phyloP scores from a whole-genome alignment of 2,888 invertebrate genomes.

The Apotomis betuletana region DNA sequence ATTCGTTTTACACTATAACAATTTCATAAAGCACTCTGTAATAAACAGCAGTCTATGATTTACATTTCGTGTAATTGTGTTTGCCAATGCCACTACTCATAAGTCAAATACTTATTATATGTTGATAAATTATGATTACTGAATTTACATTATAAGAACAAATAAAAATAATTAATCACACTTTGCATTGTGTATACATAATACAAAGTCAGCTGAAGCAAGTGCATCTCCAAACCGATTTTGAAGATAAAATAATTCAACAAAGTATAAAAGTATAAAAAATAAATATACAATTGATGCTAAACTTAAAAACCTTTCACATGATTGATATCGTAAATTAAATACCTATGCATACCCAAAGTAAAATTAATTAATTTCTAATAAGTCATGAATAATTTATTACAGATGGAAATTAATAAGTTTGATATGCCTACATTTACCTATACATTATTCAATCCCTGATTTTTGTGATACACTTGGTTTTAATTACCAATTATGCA shows the following conservation, averaged over 20 bases:
- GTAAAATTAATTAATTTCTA: no score
- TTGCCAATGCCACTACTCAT: slow-evolving; percentile 9
- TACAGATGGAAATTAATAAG: no score
- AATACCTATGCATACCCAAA: neutral
- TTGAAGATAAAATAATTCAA: neutral
- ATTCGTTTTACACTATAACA: slow-evolving; percentile 33
- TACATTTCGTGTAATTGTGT: slow-evolving; percentile 34
- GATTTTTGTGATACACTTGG: no score
- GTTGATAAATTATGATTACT: neutral
- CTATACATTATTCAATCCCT: no score
- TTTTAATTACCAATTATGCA: no score
- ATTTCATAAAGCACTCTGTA: slow-evolving; percentile 35
- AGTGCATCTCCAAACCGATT: neutral
- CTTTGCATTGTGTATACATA: neutral
- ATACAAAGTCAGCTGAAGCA: neutral
- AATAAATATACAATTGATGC: neutral
- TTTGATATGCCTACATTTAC: no score
- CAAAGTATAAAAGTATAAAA: neutral
- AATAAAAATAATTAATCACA: neutral
- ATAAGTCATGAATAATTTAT: no score
- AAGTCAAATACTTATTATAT: neutral
- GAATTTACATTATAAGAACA: neutral
- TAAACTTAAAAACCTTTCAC: no score
- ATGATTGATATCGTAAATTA: neutral
- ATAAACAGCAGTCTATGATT: slow-evolving; percentile 42